A percentile compares a stretch with the other conserved stretches of the same genome.
Conservation (phyloP, 1,140 invertebrate species). For the Drosophila baimaii region DNA sequence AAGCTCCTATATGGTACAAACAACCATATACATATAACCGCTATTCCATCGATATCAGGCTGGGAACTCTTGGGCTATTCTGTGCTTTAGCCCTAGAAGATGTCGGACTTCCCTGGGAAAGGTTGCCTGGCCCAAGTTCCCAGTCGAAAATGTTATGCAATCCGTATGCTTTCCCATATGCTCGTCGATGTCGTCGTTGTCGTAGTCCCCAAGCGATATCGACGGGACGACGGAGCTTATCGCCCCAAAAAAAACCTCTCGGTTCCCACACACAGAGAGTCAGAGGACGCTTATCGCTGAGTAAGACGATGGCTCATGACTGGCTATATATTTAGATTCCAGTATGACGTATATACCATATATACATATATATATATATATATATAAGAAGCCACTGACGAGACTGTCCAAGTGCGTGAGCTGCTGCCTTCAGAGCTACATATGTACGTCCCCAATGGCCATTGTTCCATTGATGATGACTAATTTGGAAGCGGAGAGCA, state of each 20-base stretch:
- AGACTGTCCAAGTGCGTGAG: conserved; percentile 26
- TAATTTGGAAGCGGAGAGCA: no score
- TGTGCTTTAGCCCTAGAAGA: background rate
- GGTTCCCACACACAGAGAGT: conserved; percentile 45
- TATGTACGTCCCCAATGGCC: conserved; percentile 1
- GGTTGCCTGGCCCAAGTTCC: conserved; percentile 15
- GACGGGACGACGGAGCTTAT: background rate
- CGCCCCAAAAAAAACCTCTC: conserved; percentile 1
- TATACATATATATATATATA: background rate
- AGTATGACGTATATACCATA: background rate
- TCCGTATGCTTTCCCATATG: background rate
- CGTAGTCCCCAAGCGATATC: conserved; percentile 7
- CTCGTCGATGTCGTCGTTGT: no score
- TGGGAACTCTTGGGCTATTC: conserved; percentile 12
- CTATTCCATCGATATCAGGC: conserved; percentile 11
- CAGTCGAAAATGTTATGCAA: conserved; percentile 29
- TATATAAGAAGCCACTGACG: background rate
- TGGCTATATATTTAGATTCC: conserved; percentile 29
- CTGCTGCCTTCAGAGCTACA: background rate
- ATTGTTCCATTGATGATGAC: conserved; percentile 53
- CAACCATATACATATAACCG: background rate
- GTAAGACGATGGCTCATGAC: conserved; percentile 13
- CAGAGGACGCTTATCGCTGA: conserved; percentile 3
- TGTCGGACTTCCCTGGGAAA: conserved; percentile 24
- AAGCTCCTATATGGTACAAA: no score